These are phyloP conservation scores for Lanius ludovicianus DNA, from an alignment of 2,113 vertebrate species.

Conservation along the genomic window DNA sequence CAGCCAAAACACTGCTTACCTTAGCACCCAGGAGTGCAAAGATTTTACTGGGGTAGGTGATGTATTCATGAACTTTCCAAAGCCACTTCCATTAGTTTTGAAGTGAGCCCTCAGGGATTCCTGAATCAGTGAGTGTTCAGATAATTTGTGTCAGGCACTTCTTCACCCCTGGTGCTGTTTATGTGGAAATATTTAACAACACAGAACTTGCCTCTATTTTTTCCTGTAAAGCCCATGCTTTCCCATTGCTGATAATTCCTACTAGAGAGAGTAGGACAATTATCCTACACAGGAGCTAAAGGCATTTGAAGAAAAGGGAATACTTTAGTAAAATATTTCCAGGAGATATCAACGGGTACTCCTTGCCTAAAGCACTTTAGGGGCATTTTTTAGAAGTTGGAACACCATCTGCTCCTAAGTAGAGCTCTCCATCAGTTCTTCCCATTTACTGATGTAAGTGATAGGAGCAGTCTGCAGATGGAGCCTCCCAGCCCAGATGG, in stretches of 20 bases:
- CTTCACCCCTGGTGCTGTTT: neutral
- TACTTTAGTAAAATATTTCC: neutral
- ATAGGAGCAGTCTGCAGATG: slow-evolving; percentile 31
- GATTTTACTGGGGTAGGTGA: neutral
- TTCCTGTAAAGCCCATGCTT: neutral
- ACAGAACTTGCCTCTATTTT: neutral
- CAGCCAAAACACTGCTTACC: neutral
- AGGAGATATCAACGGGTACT: neutral
- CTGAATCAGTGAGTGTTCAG: neutral
- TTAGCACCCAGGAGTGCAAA: neutral
- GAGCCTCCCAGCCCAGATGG: slow-evolving; percentile 47
- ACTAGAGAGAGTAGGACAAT: neutral
- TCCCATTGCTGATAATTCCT: neutral
- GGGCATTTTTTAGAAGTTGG: neutral
- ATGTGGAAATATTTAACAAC: neutral
- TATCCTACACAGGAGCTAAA: neutral
- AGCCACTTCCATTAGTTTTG: neutral
- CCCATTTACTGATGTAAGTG: neutral
- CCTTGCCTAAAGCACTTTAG: neutral
- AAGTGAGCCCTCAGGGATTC: neutral
- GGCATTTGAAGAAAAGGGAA: neutral
- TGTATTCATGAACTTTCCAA: neutral
- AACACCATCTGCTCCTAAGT: slow-evolving; percentile 44
- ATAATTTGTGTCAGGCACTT: neutral
- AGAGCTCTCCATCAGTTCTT: slow-evolving; percentile 10